These are phyloP conservation scores for Watsonalla cultraria DNA, from an alignment of 2,888 invertebrate species.

Conservation along the genomic window DNA sequence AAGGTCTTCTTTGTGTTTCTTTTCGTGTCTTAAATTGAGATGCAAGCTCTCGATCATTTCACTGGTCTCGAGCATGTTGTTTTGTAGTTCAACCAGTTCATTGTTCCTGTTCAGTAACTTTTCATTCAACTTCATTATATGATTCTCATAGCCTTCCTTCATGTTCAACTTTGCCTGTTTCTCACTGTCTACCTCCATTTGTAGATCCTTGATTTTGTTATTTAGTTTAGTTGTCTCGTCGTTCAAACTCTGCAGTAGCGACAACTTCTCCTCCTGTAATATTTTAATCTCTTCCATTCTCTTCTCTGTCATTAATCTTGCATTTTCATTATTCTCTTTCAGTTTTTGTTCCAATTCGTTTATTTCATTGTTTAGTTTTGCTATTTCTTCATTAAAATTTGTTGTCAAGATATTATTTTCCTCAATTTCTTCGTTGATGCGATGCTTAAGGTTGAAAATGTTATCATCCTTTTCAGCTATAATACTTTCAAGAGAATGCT, in stretches of 20 bases:
- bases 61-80: conserved; percentile 52
- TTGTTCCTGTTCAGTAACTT: conserved; percentile 63
- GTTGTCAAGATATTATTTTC: conserved; percentile 45
- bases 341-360: conserved; percentile 58
- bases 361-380: conserved; percentile 53
- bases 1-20: conserved; percentile 33
- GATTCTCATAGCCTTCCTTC: conserved; percentile 54
- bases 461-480: conserved; percentile 50
- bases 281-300: conserved; percentile 56
- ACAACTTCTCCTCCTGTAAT: conserved; percentile 59
- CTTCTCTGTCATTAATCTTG: conserved; percentile 40
- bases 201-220: conserved; percentile 40
- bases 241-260: conserved; percentile 50
- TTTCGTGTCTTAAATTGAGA: conserved; percentile 46
- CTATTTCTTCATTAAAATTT: conserved; percentile 46
- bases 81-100: conserved; percentile 62
- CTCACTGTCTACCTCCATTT: conserved; percentile 46
- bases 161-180: conserved; percentile 44
- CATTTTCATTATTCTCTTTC: conserved; percentile 43
- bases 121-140: conserved; percentile 61
- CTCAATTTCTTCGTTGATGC: conserved; percentile 58
- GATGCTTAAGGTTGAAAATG: conserved; percentile 52
- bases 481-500: conserved; percentile 28
- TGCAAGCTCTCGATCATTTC: conserved; percentile 53
- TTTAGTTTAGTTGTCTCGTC: conserved; percentile 53